Percentiles rank a stretch among this genome's conserved stretches.
Conservation (phyloP, 2,888 invertebrate genomes). For the Catonia carolina region DNA sequence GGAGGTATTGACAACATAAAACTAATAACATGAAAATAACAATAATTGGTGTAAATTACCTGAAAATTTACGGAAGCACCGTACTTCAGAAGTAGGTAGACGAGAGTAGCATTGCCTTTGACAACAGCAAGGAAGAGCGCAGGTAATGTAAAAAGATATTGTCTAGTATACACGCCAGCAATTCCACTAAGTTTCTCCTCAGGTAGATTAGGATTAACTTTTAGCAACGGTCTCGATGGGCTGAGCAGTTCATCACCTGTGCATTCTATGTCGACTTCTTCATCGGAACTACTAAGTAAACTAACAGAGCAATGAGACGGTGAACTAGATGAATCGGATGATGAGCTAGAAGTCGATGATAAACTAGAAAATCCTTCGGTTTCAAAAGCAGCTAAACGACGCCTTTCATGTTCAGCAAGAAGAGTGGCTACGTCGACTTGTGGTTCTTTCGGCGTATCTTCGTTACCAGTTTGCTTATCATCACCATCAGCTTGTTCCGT, state of each 20-base stretch:
- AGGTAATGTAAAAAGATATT: constrained; percentile 49
- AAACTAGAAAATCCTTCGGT: constrained; percentile 33
- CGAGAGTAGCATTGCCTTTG: constrained; percentile 47
- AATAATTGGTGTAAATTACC: constrained; percentile 28
- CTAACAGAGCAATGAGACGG: constrained; percentile 21
- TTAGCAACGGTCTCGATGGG: constrained; percentile 29
- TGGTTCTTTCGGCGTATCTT: constrained; percentile 13
- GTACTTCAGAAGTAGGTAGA: constrained; percentile 49
- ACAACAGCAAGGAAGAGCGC: constrained; percentile 53
- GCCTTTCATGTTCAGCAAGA: constrained; percentile 38
- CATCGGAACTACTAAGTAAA: constrained; percentile 28
- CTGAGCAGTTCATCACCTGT: constrained; percentile 12
- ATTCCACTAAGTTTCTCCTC: constrained; percentile 36
- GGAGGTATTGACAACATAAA: no score
- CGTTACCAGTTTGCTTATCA: constrained; percentile 9
- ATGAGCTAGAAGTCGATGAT: constrained; percentile 28
- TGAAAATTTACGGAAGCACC: constrained; percentile 47
- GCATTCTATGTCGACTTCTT: constrained; percentile 28
- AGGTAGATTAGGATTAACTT: constrained; percentile 37
- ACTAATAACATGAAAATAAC: no score
- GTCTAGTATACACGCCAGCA: constrained; percentile 45
- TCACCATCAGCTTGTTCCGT: constrained; percentile 30
- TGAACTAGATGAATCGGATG: constrained; percentile 25
- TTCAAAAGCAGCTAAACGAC: constrained; percentile 35
- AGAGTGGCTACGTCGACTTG: constrained; percentile 35